Evolutionary conservation across 2,888 invertebrate genomes (phyloP).

Genomic region (Rotaria socialis): DNA sequence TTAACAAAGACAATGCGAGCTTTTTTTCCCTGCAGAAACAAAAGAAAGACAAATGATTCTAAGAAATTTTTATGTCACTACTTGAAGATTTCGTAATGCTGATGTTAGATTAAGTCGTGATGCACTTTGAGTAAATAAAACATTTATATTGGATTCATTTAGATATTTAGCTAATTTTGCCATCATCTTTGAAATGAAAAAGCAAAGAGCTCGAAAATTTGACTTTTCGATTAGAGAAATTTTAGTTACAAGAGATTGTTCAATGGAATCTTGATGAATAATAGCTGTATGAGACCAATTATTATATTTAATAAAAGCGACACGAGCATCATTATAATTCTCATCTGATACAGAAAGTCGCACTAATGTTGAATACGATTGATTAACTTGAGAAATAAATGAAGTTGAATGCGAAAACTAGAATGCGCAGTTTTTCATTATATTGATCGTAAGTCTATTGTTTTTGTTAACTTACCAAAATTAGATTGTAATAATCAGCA

Average conservation of each 20-base stretch:
- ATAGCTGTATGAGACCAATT: constrained; percentile 14
- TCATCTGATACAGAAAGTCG: background rate
- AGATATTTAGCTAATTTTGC: background rate
- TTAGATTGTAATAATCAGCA: constrained; percentile 26
- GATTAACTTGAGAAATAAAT: constrained; percentile 13
- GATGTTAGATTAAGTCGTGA: background rate
- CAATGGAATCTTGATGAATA: constrained; percentile 32
- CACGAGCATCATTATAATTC: constrained; percentile 14
- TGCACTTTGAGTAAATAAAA: background rate
- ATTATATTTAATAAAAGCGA: background rate
- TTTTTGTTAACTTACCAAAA: background rate
- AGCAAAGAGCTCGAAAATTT: too few relatives aligned
- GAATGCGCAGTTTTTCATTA: background rate
- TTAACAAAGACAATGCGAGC: constrained; percentile 17
- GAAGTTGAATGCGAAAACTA: constrained; percentile 30
- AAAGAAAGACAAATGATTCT: background rate
- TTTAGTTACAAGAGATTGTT: background rate
- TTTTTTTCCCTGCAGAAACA: background rate
- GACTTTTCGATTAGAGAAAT: background rate
- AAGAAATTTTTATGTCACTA: background rate
- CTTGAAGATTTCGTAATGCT: background rate
- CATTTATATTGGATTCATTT: constrained; percentile 1
- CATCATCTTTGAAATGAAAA: background rate
- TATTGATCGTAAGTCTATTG: too few relatives aligned
- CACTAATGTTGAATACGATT: background rate